Percentiles rank a stretch among this genome's conserved stretches.
These are phyloP conservation scores for Sterrhoptilus dennistouni DNA, from an alignment of 2,113 vertebrate genomes.

Conservation along the genomic window DNA sequence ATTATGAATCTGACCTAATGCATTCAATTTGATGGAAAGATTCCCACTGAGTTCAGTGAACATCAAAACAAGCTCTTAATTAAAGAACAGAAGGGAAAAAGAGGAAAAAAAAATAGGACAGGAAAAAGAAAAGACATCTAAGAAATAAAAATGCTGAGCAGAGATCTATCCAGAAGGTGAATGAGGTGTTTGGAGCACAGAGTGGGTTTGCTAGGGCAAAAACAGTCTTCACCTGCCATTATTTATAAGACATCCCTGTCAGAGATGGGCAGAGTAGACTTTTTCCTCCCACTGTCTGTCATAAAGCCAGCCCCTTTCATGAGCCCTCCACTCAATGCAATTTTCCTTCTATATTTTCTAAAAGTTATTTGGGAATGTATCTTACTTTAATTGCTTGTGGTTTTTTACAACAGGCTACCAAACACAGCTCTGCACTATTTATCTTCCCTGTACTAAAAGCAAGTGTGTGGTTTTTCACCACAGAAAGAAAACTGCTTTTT, in stretches of 20 bases:
- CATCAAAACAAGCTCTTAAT: constrained; percentile 31
- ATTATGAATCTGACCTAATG: constrained; percentile 39
- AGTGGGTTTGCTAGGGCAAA: neutral
- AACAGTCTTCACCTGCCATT: neutral
- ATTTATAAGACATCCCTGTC: neutral
- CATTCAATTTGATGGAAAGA: constrained; percentile 41
- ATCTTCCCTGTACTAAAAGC: neutral
- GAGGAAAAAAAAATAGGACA: neutral
- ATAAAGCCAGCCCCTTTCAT: neutral
- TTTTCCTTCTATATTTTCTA: neutral
- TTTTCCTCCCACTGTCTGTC: neutral
- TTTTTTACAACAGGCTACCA: neutral
- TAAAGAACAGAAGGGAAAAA: neutral
- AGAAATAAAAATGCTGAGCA: neutral
- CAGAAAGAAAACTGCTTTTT: neutral
- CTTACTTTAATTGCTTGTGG: neutral
- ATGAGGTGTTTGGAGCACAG: neutral
- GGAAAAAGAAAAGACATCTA: neutral
- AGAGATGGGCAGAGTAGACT: neutral
- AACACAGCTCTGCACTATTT: neutral
- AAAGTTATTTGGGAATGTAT: neutral
- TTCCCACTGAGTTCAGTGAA: constrained; percentile 38
- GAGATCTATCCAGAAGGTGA: neutral
- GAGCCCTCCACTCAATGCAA: neutral
- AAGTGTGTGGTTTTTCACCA: neutral